Base-by-base conservation (phyloP, 1,140 invertebrate genomes). In the Ectropis grisescens region DNA sequence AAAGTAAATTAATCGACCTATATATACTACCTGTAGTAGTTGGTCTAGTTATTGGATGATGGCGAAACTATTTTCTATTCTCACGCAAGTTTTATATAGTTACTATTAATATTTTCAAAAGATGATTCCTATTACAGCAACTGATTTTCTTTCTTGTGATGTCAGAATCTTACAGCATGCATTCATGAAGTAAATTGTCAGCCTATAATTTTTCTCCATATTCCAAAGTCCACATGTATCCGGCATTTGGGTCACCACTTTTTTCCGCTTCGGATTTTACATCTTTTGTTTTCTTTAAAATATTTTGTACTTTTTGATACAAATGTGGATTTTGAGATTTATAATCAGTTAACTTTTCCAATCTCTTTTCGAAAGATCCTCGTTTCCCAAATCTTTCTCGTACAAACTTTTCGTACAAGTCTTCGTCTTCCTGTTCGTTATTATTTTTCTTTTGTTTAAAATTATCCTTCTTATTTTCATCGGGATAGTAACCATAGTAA, bases 211-310 rank as follows among this genome's bases (percentile, higher is more conserved):
- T 74, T 47, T 74, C 50, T 23, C 68, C 69, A 51, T 84, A 85
- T 55, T 85, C 79, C 28, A 84, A 47, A n/a, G 81, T 81, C 83
- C 84, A 86, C 47, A 70, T 69, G 37, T 85, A 84, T 11, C 68
- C 70, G 19, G 80, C 82, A 23, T 70, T 72, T 0, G 75, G 67
- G 57, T 82, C 54, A 31, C 65, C 52, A 44, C 59, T 61, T 42
- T 65, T 61, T 37, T 71, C 51, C 12, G 67, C 57, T 56, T 74
- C 50, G 57, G 74, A 46, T 48, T 75, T 49, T 33, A 68, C 59
- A 41, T 71, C 42, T 57, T 74, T 48, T 32, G 71, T 66, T 48
- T 74, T 60, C 59, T 79, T 60, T 27, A 72, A 47, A 44, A 81
- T 58, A 33, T 68, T 52, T 41, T 76, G 43, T 37, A 79, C 39